Evolutionary conservation across 2,888 invertebrate genomes (phyloP), one percentile per base, ranked within the genome.

Genomic region (Tachystola acroxantha): DNA sequence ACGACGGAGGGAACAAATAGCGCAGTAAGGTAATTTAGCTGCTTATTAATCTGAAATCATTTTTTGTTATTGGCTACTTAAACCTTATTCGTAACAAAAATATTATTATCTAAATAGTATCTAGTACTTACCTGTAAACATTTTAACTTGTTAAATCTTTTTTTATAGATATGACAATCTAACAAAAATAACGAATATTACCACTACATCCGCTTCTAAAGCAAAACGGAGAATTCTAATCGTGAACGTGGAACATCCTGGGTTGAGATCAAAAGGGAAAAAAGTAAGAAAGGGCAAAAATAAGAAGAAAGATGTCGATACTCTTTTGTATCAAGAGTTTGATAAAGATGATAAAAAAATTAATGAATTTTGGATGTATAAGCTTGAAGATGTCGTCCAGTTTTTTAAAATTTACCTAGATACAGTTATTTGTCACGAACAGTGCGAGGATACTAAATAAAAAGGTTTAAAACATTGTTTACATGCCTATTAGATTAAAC

Each of bases 311-410:
- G 31, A 37, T 29, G 36, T 48, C 1, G 29, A 51, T 22, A 51
- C 43, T 39, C 61, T 79, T 33, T 34, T 64, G 3, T 79, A 76
- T 32, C 46, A 63, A 36, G 77, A 78, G 40, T 65, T 50, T 26
- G 59, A 60, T 26, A 42, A 50, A 1, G 36, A 60, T 16, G 65
- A 62, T 1, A 40, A 46, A 0, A 39, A 46, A 34, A 0, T 64
- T 3, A 61, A 54, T 22, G 42, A 51, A 20, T 54, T 48, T 30
- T 46, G 45, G 39, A 76, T 79, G 73, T 50, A 56, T 7, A 65
- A 47, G 34, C 48, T 78, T 0, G 48, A 51, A 3, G 75, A 76
- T 20, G 79, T 79, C 2, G 51, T 57, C 1, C 39, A 9, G 4
- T 75, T 77, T 46, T 73, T 79, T 34, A 34, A 57, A 43, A 2